Evolutionary conservation across 2,113 vertebrate genomes (phyloP), one percentile per base, ranked within the genome.

Genomic region (Leucosticte australis): DNA sequence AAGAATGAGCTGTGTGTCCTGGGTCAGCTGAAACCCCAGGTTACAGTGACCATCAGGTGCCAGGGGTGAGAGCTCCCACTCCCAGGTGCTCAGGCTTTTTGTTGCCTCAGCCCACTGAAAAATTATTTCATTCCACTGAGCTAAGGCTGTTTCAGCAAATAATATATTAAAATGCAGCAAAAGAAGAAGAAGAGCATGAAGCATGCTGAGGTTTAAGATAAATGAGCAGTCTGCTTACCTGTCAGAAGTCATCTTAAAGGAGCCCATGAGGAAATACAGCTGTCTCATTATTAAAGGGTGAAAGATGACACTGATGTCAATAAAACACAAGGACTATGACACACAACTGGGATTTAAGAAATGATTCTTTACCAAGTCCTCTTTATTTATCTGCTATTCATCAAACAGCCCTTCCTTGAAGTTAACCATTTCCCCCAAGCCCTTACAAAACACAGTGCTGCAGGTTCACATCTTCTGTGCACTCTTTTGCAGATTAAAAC

Each of bases 41-140:
- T 27, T 23, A 63, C 37, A 91, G 13, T 37, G 39, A 33, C 44
- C 2, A 2, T 33, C 52, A 87, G 59, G 39, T 33, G 17, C 33
- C 1, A 7, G 55, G 4, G 20, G 3, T 23, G 35, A 63, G 21
- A 93, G 27, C 3, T 0, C 11, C 13, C 0, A 0, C 12, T 47
- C 24, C 55, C 75, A 28, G 17, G 50, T 2, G 0, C 55, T 68
- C 39, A 4, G 1, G n/a, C 28, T 69, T 90, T 62, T 56, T 65
- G 14, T 31, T 70, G 15, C 55, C 33, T 89, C 56, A 55, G 59
- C 30, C 69, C 15, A 30, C 33, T 8, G 33, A 83, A 69, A 83
- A 90, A 42, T 15, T 3, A 39, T 59, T 56, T 67, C 2, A 3
- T 28, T 17, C 27, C 63, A 60, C 30, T 35, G 18, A 84, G n/a